Base-by-base conservation (phyloP, 2,888 invertebrate genomes). In the Meloe dianella region DNA sequence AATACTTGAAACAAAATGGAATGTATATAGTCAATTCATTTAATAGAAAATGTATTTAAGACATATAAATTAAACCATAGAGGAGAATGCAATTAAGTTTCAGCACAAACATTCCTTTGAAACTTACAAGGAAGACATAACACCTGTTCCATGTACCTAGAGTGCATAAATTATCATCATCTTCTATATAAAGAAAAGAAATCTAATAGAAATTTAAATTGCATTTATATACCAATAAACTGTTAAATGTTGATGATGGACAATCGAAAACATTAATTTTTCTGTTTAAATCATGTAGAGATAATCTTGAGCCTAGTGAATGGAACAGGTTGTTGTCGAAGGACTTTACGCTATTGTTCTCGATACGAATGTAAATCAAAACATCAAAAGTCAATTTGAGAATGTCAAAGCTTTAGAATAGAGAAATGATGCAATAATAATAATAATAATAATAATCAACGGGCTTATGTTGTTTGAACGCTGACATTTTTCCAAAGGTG, bases 301-400 rank as follows among this genome's bases (percentile, higher is more conserved):
- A 32, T 7, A 32, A 4, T 27, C 4, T 27, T 27, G 32, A 1
- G 32, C n/a, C n/a, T n/a, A 32, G 32, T 20, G 56, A 22, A n/a
- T n/a, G 57, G n/a, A n/a, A 24, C 63, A 60, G 60, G 61, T 60
- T 63, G 57, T 32, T 61, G 66, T 64, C 66, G n/a, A n/a, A n/a
- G n/a, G n/a, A 68, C 66, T 64, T 66, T 57, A 65, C 63, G 59
- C 71, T 60, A 74, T 75, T 75, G 74, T 75, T 75, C 73, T 69
- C 73, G 69, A 61, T 68, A 66, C 63, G 66, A 71, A 75, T 74
- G 75, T 73, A 75, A 75, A 75, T 74, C 75, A 74, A 70, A 68
- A 71, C 71, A 73, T 74, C 72, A 74, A 74, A 75, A 75, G 71
- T 75, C 75, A 74, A 74, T 75, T 75, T 73, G 71, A 41, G 68